Conservation (phyloP, 2,113 vertebrate species). For the Xiphophorus couchianus region DNA sequence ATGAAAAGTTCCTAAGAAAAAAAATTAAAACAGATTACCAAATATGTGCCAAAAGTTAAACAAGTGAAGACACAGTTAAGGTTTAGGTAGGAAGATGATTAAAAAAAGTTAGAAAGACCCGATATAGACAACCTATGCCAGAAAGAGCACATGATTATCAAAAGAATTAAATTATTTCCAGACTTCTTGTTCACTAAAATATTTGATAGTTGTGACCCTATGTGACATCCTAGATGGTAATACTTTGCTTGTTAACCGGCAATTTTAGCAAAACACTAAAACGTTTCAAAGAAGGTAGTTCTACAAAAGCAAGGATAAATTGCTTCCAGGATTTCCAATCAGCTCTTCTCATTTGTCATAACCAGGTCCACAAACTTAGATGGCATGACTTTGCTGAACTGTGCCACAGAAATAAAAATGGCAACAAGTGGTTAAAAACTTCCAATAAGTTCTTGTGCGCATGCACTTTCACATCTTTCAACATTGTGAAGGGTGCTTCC, state of each 20-base stretch:
- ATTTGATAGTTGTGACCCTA: background rate
- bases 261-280: background rate
- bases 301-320: background rate
- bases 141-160: too few species aligned
- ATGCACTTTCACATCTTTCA: slow-evolving; percentile 5
- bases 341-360: background rate
- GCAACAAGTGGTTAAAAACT: slow-evolving; percentile 37
- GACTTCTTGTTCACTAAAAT: background rate
- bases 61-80: background rate
- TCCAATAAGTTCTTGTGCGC: slow-evolving; percentile 23
- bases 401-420: slow-evolving; percentile 20
- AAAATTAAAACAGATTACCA: too few species aligned
- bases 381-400: background rate
- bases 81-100: background rate
- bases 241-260: background rate
- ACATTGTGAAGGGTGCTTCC: slow-evolving; percentile 27
- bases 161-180: too few species aligned
- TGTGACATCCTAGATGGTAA: background rate
- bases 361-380: background rate
- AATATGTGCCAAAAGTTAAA: too few species aligned
- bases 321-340: background rate
- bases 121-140: too few species aligned
- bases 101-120: too few species aligned
- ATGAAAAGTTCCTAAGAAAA: background rate
- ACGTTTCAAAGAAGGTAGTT: background rate